Percentiles rank a stretch among this genome's conserved stretches.
Conservation (phyloP, 2,797 vertebrate genomes). For the Ctenosaura bakeri region DNA sequence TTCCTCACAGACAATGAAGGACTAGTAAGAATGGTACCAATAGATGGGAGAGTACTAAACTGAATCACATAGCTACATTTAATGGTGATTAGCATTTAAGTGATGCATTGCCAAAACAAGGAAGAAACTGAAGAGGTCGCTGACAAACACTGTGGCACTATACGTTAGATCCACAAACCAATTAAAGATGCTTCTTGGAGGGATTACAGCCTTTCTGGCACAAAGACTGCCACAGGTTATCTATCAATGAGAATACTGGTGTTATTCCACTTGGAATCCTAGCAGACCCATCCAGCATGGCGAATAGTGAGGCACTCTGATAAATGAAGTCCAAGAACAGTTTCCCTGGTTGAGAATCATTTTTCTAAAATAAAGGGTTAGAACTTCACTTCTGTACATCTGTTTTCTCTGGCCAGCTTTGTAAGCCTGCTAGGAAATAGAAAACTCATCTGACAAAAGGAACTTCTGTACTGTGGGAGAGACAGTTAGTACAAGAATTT, state of each 20-base stretch:
- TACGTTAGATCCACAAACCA: background rate
- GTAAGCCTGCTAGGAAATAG: background rate
- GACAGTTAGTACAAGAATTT: background rate
- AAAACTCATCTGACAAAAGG: background rate
- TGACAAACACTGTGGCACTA: background rate
- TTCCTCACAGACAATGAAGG: background rate
- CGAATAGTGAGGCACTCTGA: too few species aligned
- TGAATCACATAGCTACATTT: background rate
- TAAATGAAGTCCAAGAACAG: too few species aligned
- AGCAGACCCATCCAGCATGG: too few species aligned
- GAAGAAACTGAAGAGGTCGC: background rate
- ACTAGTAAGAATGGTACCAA: background rate
- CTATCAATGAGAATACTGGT: too few species aligned
- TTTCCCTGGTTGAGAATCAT: too few species aligned
- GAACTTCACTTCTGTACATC: background rate
- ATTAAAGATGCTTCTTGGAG: background rate
- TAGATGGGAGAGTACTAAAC: background rate
- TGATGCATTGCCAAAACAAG: background rate
- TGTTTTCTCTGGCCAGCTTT: background rate
- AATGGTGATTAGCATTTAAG: background rate
- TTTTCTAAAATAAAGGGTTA: background rate
- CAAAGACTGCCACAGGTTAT: background rate
- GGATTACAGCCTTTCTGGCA: background rate
- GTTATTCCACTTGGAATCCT: too few species aligned
- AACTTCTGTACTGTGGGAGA: background rate